A percentile compares a stretch with the other conserved stretches of the same genome.
Conservation (phyloP, 2,888 invertebrate species). For the Lepeophtheirus nordmannii region DNA sequence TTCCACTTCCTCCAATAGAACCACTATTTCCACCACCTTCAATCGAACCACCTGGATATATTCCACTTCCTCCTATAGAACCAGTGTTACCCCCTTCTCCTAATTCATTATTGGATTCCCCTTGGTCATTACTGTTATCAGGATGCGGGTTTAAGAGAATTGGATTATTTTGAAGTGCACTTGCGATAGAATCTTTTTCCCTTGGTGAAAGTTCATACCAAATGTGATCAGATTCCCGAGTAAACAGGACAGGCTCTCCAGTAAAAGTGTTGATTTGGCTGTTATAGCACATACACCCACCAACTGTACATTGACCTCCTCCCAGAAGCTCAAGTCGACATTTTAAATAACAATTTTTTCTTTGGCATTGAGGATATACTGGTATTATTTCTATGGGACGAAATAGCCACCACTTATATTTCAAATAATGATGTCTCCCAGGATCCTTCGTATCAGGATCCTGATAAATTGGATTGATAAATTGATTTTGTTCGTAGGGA, state of each 20-base stretch:
- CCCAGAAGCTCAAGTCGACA: conserved; percentile 13
- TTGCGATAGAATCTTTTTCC: conserved; percentile 1
- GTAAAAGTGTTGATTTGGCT: neutral
- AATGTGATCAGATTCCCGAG: conserved; percentile 1
- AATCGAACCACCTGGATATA: neutral
- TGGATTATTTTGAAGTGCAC: conserved; percentile 1
- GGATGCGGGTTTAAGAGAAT: neutral
- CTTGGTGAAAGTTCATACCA: conserved; percentile 6
- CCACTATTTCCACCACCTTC: neutral
- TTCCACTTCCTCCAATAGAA: neutral
- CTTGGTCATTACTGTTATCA: too few relatives aligned
- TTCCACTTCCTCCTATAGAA: conserved; percentile 2
- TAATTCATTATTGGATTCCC: neutral
- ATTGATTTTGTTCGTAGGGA: too few relatives aligned
- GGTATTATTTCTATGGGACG: neutral
- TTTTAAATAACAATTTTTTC: neutral
- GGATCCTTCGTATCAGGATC: too few relatives aligned
- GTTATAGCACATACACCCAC: conserved; percentile 11
- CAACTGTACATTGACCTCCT: conserved; percentile 2
- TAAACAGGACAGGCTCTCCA: neutral
- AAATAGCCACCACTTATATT: neutral
- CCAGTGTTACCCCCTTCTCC: neutral
- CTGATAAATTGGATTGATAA: too few relatives aligned
- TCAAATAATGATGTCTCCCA: neutral
- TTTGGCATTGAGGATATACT: neutral